A percentile compares a stretch with the other conserved stretches of the same genome.
Evolutionary conservation across 2,888 invertebrate genomes (phyloP).

Genomic region (Monoplex corrugatus): DNA sequence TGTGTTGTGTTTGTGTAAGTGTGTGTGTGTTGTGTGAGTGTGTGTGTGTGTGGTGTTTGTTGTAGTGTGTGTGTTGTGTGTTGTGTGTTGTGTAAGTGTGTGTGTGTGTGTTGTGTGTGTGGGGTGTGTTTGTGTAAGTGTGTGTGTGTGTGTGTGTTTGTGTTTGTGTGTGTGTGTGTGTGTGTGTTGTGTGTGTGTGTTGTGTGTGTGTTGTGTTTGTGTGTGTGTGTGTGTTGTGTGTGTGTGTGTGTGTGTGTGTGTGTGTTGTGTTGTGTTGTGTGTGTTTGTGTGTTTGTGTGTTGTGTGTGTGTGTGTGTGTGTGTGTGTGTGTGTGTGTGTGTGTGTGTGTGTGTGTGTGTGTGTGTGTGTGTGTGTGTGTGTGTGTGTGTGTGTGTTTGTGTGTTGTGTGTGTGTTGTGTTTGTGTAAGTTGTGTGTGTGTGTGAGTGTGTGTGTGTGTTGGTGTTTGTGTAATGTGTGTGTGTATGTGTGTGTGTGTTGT

Average conservation of each 20-base stretch:
- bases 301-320: too few species aligned
- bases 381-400: not conserved
- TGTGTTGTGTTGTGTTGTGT: too few species aligned
- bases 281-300: too few species aligned
- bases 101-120: too few species aligned
- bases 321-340: not conserved
- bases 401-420: not conserved
- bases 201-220: slow-evolving; percentile 7
- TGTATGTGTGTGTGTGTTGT: not conserved
- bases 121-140: too few species aligned
- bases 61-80: too few species aligned
- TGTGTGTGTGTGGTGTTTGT: too few species aligned
- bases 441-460: not conserved
- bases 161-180: not conserved
- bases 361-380: not conserved
- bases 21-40: too few species aligned
- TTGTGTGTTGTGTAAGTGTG: too few species aligned
- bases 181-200: not conserved
- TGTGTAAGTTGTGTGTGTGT: not conserved
- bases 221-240: too few species aligned
- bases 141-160: not conserved
- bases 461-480: not conserved
- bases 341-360: not conserved
- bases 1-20: not conserved
- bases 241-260: too few species aligned